Conservation (phyloP, 2,888 invertebrate species). For the Phortica magna region DNA sequence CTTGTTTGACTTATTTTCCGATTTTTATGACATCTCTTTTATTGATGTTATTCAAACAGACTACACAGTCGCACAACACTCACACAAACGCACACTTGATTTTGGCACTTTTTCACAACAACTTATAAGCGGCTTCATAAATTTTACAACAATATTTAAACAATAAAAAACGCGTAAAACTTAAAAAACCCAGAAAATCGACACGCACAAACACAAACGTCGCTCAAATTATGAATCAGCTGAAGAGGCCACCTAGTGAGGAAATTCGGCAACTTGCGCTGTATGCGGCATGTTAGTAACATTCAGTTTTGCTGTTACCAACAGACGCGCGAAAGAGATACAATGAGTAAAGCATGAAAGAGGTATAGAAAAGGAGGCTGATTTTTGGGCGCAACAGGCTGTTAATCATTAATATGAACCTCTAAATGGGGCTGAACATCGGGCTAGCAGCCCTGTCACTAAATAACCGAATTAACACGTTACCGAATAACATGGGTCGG, state of each 20-base stretch:
- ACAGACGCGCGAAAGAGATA: too few species aligned
- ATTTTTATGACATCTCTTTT: not conserved
- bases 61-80: not conserved
- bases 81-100: not conserved
- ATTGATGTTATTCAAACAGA: not conserved
- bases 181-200: not conserved
- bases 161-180: not conserved
- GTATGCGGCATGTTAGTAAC: too few species aligned
- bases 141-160: not conserved
- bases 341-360: too few species aligned
- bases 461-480: too few species aligned
- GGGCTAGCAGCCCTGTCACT: too few species aligned
- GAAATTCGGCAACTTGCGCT: too few species aligned
- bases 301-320: too few species aligned
- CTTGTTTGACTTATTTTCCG: not conserved
- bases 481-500: too few species aligned
- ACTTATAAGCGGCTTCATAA: not conserved
- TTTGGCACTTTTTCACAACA: not conserved
- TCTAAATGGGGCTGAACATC: too few species aligned
- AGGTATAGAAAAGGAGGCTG: too few species aligned
- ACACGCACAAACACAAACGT: not conserved
- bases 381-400: too few species aligned
- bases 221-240: constrained; percentile 29
- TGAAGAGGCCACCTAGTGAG: not conserved
- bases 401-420: too few species aligned